Evolutionary conservation across 2,888 invertebrate species (phyloP).

Genomic region (Melanophora roralis): DNA sequence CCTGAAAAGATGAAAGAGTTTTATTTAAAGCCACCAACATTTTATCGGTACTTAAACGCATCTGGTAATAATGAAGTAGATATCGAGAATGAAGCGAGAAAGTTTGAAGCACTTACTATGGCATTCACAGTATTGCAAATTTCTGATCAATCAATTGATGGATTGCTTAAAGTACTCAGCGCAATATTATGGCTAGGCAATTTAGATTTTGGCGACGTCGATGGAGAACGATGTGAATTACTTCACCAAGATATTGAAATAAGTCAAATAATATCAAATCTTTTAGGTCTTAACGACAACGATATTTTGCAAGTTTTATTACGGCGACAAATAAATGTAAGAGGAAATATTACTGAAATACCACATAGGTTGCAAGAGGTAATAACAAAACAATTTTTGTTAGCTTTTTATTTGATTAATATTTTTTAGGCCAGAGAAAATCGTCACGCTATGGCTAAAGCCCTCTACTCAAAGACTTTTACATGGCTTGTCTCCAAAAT

Average conservation of each 20-base stretch:
- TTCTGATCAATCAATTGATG: slow-evolving; percentile 90
- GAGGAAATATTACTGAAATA: slow-evolving; percentile 95
- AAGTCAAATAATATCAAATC: slow-evolving; percentile 83
- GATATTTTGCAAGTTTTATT: slow-evolving; percentile 87
- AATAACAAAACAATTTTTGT: slow-evolving; percentile 45
- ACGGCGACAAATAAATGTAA: slow-evolving; percentile 90
- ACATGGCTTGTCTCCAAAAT: slow-evolving; percentile 95
- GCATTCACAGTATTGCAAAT: slow-evolving; percentile 94
- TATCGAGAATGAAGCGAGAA: slow-evolving; percentile 82
- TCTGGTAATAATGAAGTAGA: slow-evolving; percentile 85
- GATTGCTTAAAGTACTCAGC: slow-evolving; percentile 91
- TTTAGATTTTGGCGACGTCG: slow-evolving; percentile 89
- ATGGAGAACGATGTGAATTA: slow-evolving; percentile 89
- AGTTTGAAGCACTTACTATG: slow-evolving; percentile 89
- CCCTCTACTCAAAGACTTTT: slow-evolving; percentile 92
- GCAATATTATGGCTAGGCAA: slow-evolving; percentile 95
- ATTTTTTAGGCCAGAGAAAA: slow-evolving; percentile 87
- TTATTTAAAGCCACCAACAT: slow-evolving; percentile 84
- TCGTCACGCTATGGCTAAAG: slow-evolving; percentile 95
- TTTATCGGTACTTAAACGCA: slow-evolving; percentile 90
- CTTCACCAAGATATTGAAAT: slow-evolving; percentile 85
- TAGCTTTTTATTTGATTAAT: background rate
- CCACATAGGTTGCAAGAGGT: slow-evolving; percentile 92
- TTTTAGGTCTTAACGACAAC: slow-evolving; percentile 86
- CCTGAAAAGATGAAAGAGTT: slow-evolving; percentile 85